These are phyloP conservation scores for Busseola fusca DNA, from an alignment of 2,888 invertebrate genomes.

Conservation along the genomic window DNA sequence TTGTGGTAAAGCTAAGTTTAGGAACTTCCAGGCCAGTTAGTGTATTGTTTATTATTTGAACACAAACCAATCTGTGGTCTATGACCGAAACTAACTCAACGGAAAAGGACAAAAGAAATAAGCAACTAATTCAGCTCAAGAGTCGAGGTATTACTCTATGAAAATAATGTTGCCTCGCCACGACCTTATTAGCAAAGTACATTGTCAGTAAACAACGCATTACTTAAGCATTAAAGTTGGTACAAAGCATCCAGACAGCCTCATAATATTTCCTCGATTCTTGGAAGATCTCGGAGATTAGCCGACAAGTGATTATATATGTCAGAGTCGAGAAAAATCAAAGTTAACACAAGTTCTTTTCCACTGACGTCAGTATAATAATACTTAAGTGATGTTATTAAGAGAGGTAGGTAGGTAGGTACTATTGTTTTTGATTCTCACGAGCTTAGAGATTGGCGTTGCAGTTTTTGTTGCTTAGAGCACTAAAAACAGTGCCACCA, in stretches of 20 bases:
- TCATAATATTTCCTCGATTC: slow-evolving; percentile 62
- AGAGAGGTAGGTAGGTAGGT: slow-evolving; percentile 13
- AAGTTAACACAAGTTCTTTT: slow-evolving; percentile 44
- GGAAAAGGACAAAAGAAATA: slow-evolving; percentile 36
- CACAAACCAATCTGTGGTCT: not conserved
- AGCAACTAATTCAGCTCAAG: slow-evolving; percentile 27
- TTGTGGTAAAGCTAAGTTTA: not conserved
- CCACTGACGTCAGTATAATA: slow-evolving; percentile 56
- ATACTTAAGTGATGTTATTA: slow-evolving; percentile 43
- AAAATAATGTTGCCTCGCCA: slow-evolving; percentile 33
- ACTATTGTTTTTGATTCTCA: slow-evolving; percentile 48
- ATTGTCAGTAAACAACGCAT: slow-evolving; percentile 54
- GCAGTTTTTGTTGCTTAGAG: slow-evolving; percentile 23
- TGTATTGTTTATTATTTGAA: not conserved
- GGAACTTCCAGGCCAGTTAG: not conserved
- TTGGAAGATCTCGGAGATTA: slow-evolving; percentile 62
- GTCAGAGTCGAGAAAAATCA: slow-evolving; percentile 47
- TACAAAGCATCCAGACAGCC: slow-evolving; percentile 40
- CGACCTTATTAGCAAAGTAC: slow-evolving; percentile 47
- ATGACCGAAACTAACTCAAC: not conserved
- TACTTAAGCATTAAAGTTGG: slow-evolving; percentile 46
- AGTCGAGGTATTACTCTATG: slow-evolving; percentile 27
- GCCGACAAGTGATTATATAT: slow-evolving; percentile 53
- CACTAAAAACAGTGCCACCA: not conserved
- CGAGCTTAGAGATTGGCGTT: slow-evolving; percentile 16